Conservation (phyloP, 2,113 vertebrate genomes). For the Paralichthys olivaceus region DNA sequence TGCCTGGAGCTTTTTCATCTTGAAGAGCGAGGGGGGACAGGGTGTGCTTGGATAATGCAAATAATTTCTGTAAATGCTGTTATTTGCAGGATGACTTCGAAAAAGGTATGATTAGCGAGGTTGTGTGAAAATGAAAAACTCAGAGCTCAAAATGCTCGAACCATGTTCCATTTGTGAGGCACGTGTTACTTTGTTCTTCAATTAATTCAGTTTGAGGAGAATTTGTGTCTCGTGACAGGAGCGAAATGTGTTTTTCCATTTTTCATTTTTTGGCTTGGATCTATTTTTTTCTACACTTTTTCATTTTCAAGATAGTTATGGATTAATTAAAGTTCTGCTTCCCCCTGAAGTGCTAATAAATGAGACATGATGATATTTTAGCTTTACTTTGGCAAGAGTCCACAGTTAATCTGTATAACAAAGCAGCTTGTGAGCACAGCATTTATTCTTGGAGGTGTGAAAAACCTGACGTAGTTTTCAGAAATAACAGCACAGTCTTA, state of each 20-base stretch:
- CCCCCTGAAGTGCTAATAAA: background rate
- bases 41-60: slow-evolving; percentile 8
- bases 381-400: slow-evolving; percentile 15
- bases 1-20: slow-evolving; percentile 52
- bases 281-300: too few species aligned
- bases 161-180: background rate
- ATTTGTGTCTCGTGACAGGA: background rate
- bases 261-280: too few species aligned
- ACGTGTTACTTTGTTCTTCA: slow-evolving; percentile 13
- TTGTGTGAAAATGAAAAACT: slow-evolving; percentile 1
- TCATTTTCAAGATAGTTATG: background rate
- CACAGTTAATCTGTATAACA: slow-evolving; percentile 39
- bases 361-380: slow-evolving; percentile 8
- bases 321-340: background rate
- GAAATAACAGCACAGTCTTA: slow-evolving; percentile 78
- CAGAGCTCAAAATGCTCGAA: background rate
- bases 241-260: background rate
- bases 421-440: slow-evolving; percentile 54
- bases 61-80: slow-evolving; percentile 13
- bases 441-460: slow-evolving; percentile 81
- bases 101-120: background rate
- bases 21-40: slow-evolving; percentile 23
- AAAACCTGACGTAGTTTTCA: slow-evolving; percentile 78
- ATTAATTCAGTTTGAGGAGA: background rate
- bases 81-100: slow-evolving; percentile 20